Percentiles rank a stretch among this genome's conserved stretches.
Evolutionary conservation across 1,140 invertebrate species (phyloP).

Genomic region (Drosophila simulans): DNA sequence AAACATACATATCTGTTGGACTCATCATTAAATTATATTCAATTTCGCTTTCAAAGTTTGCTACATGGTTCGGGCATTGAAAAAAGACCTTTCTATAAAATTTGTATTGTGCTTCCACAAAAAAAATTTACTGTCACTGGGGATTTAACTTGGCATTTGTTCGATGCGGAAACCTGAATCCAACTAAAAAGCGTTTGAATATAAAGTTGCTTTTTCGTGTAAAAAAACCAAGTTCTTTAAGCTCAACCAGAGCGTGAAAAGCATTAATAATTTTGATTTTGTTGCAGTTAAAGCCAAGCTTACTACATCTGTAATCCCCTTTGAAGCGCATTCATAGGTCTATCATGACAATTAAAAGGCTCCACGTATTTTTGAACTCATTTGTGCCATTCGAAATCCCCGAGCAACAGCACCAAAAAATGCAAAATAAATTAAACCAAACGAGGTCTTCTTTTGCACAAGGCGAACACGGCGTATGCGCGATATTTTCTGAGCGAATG

Average conservation of each 20-base stretch:
- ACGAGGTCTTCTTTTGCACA: conserved; percentile 26
- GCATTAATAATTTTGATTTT: neutral
- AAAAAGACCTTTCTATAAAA: conserved; percentile 1
- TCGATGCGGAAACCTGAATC: neutral
- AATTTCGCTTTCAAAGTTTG: conserved; percentile 9
- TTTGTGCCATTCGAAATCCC: conserved; percentile 48
- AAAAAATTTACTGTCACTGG: neutral
- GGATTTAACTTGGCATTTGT: conserved; percentile 4
- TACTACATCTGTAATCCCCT: neutral
- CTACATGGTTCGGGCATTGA: conserved; percentile 4
- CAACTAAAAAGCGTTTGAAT: too few species aligned
- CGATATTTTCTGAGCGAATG: conserved; percentile 41
- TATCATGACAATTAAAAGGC: neutral
- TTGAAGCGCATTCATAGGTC: conserved; percentile 8
- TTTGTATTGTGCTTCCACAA: neutral
- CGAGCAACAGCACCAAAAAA: conserved; percentile 9
- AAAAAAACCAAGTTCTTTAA: neutral
- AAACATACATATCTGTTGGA: neutral
- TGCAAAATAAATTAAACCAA: conserved; percentile 51
- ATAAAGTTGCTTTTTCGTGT: neutral
- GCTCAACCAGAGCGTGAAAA: neutral
- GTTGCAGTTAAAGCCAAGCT: neutral
- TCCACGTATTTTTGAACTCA: conserved; percentile 46
- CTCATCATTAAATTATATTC: conserved; percentile 48
- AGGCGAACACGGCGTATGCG: conserved; percentile 53